Base-by-base conservation (phyloP, 2,888 invertebrate genomes). In the Neocrepidodera transversa region DNA sequence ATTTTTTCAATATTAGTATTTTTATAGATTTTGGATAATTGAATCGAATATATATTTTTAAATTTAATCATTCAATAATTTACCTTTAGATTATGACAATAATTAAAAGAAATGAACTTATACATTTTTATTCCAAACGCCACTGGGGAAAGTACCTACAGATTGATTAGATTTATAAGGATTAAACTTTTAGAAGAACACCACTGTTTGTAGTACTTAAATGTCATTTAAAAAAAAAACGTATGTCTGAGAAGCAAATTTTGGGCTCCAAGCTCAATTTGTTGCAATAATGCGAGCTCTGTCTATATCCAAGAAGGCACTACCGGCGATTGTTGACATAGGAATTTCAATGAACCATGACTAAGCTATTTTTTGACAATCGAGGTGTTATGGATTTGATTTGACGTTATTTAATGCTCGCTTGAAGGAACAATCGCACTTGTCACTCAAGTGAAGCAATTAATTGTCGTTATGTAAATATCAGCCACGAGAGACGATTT, bases 361-460 rank as follows among this genome's bases (percentile, higher is more conserved):
- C 43, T 14, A 2, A 17, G 43, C 35, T 23, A 14, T 50, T 54
- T 59, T 51, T 51, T 53, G 13, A 54, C 53, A 42, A 53, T 54
- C 42, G 32, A 47, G 40, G 42, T 43, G 49, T 59, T 54, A 59
- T 54, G 49, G 36, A 54, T 49, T 53, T 56, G 56, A 56, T 56
- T 56, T 47, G 51, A 58, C 58, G 58, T 16, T 52, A 58, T 58
- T 58, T 58, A 58, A 50, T 30, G 52, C 32, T 38, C 8, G 52
- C 32, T 47, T 8, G n/a, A 58, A 11, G 47, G 58, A 58, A 58
- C 58, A 58, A 58, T 58, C 47, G 47, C 47, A 52, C 58, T 58
- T 47, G 58, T 58, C 58, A 58, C 35, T 58, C 47, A 30, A 58
- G 58, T 47, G 52, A 47, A 52, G 52, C 52, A 58, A 58, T 58